Conservation (phyloP, 2,888 invertebrate genomes). For the Proisotoma minuta region DNA sequence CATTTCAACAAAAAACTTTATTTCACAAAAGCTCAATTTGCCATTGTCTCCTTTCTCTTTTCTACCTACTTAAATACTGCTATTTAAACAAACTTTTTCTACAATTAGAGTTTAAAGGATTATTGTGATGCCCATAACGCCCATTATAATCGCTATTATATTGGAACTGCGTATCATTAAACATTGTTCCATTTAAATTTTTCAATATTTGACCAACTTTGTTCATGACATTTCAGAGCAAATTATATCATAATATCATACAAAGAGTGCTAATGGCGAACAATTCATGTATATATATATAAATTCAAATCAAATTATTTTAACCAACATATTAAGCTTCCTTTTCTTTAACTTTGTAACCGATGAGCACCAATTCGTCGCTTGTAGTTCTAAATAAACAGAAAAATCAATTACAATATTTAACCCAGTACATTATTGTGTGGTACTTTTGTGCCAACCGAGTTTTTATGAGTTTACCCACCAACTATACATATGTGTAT, state of each 20-base stretch:
- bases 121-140: no score
- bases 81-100: background rate
- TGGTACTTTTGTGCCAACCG: background rate
- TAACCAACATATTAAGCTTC: background rate
- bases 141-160: no score
- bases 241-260: background rate
- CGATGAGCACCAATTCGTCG: background rate
- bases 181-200: background rate
- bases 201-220: background rate
- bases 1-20: no score
- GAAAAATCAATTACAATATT: constrained; percentile 12
- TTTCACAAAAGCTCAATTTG: no score
- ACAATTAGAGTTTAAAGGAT: background rate
- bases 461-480: background rate
- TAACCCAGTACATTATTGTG: background rate
- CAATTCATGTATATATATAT: background rate
- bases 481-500: background rate
- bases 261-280: background rate
- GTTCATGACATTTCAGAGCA: no score
- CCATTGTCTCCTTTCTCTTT: no score
- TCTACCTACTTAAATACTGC: no score
- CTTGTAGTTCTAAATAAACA: constrained; percentile 5
- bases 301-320: background rate
- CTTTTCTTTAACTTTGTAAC: background rate
- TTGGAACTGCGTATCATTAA: no score